Evolutionary conservation across 53 echinoderm and acorn worm species (phyloP), one percentile per base, ranked within the genome.

Genomic region (Arbacia lixula): DNA sequence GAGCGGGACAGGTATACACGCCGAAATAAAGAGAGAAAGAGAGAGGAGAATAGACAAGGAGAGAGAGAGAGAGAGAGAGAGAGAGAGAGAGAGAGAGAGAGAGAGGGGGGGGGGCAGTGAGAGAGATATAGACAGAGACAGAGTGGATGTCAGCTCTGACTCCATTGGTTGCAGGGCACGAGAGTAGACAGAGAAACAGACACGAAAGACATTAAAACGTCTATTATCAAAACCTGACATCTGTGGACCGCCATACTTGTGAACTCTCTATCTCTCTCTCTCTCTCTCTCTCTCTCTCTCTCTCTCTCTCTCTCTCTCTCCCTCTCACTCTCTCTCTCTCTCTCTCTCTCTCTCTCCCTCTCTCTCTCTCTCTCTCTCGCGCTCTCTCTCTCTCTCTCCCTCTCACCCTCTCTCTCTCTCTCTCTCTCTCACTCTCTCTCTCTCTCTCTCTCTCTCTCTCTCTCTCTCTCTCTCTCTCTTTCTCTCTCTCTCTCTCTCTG

Each of bases 201-300:
- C 41, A 43, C n/a, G 29, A 43, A 46, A 27, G 71, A 71, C 71
- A 71, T 71, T 71, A 71, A 71, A 71, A 43, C 24, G 49, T 71
- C 71, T 41, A 71, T 71, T 71, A 71, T 71, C 71, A 43, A 4
- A 22, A 27, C 42, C 42, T 29, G 39, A 5, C 71, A 71, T 25
- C 41, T 71, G 49, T 24, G 29, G 71, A 71, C 42, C 20, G 71
- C 12, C 26, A 24, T 20, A 32, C 66, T 33, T 36, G 6, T n/a
- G 8, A 24, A 66, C 63, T 34, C 63, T 17, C 63, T 63, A 63
- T 33, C 63, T 63, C 17, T 19, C 31, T 34, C 38, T 12, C 10
- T 66, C 37, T 20, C 3, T 36, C 9, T 6, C 11, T 6, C 20
- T 54, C 3, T 14, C 4, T 25, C 20, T 2, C 20, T 66, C 37